Base-by-base conservation (phyloP, 2,888 invertebrate species). In the Phyllotreta striolata region DNA sequence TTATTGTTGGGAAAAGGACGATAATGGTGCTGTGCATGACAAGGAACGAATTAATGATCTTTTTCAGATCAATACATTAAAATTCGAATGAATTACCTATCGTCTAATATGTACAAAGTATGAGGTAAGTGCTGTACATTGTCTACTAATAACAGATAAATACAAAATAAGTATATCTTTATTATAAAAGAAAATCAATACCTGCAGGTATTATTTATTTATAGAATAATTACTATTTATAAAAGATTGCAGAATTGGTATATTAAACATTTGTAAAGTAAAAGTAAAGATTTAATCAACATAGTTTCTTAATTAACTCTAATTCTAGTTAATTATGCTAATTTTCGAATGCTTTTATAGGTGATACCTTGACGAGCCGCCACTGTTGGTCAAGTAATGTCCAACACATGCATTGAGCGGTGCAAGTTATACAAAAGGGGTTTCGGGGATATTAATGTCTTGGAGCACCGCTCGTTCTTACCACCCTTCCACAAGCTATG, bases 381-480 rank as follows among this genome's bases (percentile, higher is more conserved):
- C 71, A 39, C 62, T 72, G 73, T 70, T 73, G 78, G 77, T 78
- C 78, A 78, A 74, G 74, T 74, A 73, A 71, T 75, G 78, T 78
- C 79, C 78, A 78, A 75, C 76, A 76, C 76, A 77, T 77, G 77
- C 73, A 77, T 74, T 77, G 75, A 78, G 77, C 76, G 76, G 75
- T 76, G 75, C 12, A 38, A 43, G 44, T 34, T 37, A 37, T 44
- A 37, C 14, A 43, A 44, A 38, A 44, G 52, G 49, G 12, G 10
- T 40, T 24, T 24, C 24, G 51, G 58, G 79, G 80, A 81, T 80
- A 81, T 80, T 81, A 81, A 81, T 81, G 80, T 79, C 79, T 79
- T 79, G 79, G 77, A 78, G 77, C 74, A 77, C 78, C 79, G 77
- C 79, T 76, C 79, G 79, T 79, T 78, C 79, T 80, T 79, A 79